Evolutionary conservation across 2,797 vertebrate species (phyloP).

Genomic region (Neopelma chrysocephalum): DNA sequence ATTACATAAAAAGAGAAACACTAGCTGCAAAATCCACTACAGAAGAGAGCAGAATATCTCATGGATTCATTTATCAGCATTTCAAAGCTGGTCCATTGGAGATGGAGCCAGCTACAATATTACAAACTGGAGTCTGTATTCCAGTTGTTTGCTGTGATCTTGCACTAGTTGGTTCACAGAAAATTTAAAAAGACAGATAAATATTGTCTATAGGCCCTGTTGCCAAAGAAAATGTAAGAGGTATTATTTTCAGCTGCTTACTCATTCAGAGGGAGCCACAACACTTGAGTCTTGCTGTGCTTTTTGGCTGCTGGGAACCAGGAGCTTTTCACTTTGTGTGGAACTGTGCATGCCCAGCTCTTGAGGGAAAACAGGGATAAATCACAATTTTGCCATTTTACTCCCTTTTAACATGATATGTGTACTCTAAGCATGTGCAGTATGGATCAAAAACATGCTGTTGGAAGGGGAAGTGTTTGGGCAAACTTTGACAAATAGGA

Average conservation of each 20-base stretch:
- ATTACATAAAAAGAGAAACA: neutral
- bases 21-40: neutral
- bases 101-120: neutral
- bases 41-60: neutral
- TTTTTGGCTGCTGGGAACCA: slow-evolving; percentile 13
- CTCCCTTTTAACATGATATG: neutral
- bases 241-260: slow-evolving; percentile 52
- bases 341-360: neutral
- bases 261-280: slow-evolving; percentile 3
- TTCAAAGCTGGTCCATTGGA: neutral
- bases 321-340: neutral
- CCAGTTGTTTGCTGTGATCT: neutral
- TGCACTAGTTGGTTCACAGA: neutral
- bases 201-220: neutral
- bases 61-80: neutral
- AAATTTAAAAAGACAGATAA: neutral
- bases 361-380: neutral
- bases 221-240: slow-evolving; percentile 32
- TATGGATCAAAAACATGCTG: neutral
- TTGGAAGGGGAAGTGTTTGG: neutral
- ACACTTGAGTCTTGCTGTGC: neutral
- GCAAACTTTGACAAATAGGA: neutral
- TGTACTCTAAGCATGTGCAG: neutral
- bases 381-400: neutral
- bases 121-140: neutral